Evolutionary conservation across 2,888 invertebrate species (phyloP), one percentile per base, ranked within the genome.

Genomic region (Agriopis leucophaearia): DNA sequence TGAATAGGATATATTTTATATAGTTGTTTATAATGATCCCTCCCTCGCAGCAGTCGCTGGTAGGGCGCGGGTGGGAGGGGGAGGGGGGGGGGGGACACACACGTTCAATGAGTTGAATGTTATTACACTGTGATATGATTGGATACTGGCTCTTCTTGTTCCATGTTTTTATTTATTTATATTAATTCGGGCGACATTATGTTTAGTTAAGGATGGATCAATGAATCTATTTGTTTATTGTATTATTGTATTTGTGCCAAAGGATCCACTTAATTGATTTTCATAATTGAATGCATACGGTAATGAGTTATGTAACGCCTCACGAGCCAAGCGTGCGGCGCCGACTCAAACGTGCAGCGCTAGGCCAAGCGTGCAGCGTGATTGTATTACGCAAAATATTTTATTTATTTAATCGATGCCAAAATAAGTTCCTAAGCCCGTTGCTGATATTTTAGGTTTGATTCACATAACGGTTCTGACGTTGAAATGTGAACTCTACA

Each of bases 111-210:
- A 52, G 48, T 64, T 55, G 67, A 42, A 57, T 65, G 66, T 54
- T 48, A 61, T 38, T 59, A 48, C 59, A 75, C 78, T 79, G 80
- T 80, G 80, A 79, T 78, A 75, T 73, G 56, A 75, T 70, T 57
- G 63, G 66, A 63, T 76, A 69, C 66, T 74, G 66, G 69, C 74
- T 78, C 76, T 78, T 79, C 65, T 70, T 58, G 60, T 58, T 50
- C n/a, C 7, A 8, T 15, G 40, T 48, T 7, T 55, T 40, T 48
- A 15, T 45, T 40, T 45, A 64, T 40, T n/a, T 50, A 45, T n/a
- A 35, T 55, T 55, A 57, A 57, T 66, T 68, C 54, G 59, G 59
- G 44, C 56, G 5, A 59, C 54, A 45, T 64, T 45, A 48, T 47
- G 35, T 64, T 64, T 56, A 59, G 16, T 58, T 36, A 15, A 4